A percentile compares a stretch with the other conserved stretches of the same genome.
Evolutionary conservation across 2,113 vertebrate genomes (phyloP).

Genomic region (Peromyscus californicus): DNA sequence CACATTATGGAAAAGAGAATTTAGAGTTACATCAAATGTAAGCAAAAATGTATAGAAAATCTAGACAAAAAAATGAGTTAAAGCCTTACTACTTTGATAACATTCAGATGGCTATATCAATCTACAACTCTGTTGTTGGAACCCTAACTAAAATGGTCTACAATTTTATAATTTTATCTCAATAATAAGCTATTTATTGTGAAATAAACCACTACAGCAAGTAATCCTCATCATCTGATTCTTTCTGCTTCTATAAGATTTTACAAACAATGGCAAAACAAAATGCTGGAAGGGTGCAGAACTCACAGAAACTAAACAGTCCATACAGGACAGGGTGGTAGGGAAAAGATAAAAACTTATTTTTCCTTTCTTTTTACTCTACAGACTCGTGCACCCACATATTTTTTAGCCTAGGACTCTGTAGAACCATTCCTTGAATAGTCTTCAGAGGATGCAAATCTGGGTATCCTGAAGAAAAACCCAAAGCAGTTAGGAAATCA

Average conservation of each 20-base stretch:
- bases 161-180: conserved; percentile 16
- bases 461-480: neutral
- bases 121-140: conserved; percentile 39
- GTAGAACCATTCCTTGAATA: neutral
- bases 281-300: neutral
- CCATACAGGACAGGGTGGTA: neutral
- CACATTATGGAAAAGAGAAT: conserved; percentile 55
- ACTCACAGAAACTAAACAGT: neutral
- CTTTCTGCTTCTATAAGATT: conserved; percentile 8
- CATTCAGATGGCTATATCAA: conserved; percentile 13
- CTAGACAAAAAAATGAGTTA: conserved; percentile 57
- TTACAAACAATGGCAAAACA: neutral
- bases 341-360: neutral
- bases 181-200: neutral
- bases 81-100: conserved; percentile 22
- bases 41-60: conserved; percentile 55
- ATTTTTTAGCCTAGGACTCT: neutral
- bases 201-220: conserved; percentile 6
- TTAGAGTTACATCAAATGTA: conserved; percentile 50
- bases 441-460: neutral
- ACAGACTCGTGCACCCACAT: accelerated
- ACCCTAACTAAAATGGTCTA: conserved; percentile 19
- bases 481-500: neutral
- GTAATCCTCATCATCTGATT: neutral
- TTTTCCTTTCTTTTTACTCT: accelerated